Conservation (phyloP, 2,797 vertebrate genomes). For the Sebastes cheni region DNA sequence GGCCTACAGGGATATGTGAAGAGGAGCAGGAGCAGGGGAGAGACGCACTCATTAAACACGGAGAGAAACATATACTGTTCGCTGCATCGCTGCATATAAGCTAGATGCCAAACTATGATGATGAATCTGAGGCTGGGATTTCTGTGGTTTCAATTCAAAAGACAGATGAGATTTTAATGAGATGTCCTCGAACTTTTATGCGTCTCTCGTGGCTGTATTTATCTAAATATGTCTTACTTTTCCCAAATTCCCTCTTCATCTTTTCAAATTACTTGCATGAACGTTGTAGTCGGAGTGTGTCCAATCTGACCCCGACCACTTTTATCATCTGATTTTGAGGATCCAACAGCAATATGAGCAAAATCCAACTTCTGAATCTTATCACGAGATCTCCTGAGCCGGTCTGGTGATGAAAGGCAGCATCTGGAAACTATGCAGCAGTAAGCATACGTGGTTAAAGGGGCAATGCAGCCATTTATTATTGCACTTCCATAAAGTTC, state of each 20-base stretch:
- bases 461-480: neutral
- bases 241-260: neutral
- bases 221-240: neutral
- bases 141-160: constrained; percentile 17
- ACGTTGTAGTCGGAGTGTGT: neutral
- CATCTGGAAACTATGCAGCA: neutral
- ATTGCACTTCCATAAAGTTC: neutral
- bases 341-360: neutral
- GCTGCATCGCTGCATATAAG: neutral
- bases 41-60: constrained; percentile 21
- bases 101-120: neutral
- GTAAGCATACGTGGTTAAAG: neutral
- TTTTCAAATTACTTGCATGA: neutral
- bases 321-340: neutral
- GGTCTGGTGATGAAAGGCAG: neutral
- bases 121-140: neutral
- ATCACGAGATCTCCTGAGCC: neutral
- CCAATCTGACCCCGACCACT: neutral
- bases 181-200: neutral
- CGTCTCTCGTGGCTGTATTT: constrained; percentile 6
- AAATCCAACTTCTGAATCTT: neutral
- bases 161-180: neutral
- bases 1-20: constrained; percentile 31
- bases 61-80: constrained; percentile 1
- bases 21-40: constrained; percentile 11